A percentile compares a stretch with the other conserved stretches of the same genome.
phyloP scores from a whole-genome alignment of 1,140 invertebrate species.

The Drosophila bipectinata region DNA sequence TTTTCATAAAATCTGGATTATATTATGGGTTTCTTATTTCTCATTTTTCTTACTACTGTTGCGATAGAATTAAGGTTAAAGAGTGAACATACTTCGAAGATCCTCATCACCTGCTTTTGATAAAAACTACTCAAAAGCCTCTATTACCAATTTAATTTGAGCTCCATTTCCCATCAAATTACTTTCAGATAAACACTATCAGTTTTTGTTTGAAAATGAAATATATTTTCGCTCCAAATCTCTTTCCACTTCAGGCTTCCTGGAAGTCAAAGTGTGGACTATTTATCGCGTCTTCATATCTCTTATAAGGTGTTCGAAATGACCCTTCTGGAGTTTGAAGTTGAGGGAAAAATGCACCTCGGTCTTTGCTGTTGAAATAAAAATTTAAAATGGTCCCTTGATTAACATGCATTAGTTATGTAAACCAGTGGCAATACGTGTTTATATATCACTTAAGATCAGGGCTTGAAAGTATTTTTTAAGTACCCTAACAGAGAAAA shows the following conservation, averaged over 20 bases:
- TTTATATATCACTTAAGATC: constrained; percentile 37
- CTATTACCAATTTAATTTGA: background rate
- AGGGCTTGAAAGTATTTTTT: constrained; percentile 12
- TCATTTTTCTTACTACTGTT: too few relatives aligned
- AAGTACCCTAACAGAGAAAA: constrained; percentile 17
- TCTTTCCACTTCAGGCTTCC: constrained; percentile 2
- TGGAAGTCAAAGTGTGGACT: constrained; percentile 34
- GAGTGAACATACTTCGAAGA: too few relatives aligned
- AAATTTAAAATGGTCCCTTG: constrained; percentile 57
- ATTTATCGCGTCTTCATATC: constrained; percentile 37
- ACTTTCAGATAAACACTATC: constrained; percentile 1
- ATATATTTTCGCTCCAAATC: constrained; percentile 10
- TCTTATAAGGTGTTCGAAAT: constrained; percentile 39
- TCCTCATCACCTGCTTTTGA: background rate
- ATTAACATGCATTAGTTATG: constrained; percentile 78
- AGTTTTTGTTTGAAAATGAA: constrained; percentile 20
- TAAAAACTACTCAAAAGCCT: background rate
- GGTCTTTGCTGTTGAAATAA: constrained; percentile 38
- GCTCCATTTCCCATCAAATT: background rate
- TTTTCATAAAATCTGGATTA: background rate
- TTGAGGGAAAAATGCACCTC: background rate
- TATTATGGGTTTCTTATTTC: background rate
- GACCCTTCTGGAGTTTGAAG: constrained; percentile 23
- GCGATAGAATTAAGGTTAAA: too few relatives aligned
- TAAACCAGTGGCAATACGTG: constrained; percentile 56